A percentile compares a stretch with the other conserved stretches of the same genome.
These are phyloP conservation scores for Zaprionus obscuricornis DNA, from an alignment of 2,888 invertebrate genomes.

Conservation along the genomic window DNA sequence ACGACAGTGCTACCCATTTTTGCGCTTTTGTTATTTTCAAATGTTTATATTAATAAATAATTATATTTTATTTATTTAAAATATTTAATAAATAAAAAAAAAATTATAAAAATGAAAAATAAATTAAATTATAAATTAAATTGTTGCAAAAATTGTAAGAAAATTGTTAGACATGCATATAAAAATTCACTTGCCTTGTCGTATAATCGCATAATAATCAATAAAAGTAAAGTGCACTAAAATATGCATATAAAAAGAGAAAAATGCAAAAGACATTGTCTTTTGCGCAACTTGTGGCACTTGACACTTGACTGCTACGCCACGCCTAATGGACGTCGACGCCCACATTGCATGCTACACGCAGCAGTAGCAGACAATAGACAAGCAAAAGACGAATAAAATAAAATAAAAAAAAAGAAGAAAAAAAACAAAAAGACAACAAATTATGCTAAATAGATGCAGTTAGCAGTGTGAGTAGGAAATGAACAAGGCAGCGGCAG, in stretches of 20 bases:
- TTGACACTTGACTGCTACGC: slow-evolving; percentile 49
- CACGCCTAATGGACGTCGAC: too few relatives aligned
- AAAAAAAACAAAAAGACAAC: slow-evolving; percentile 48
- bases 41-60: too few relatives aligned
- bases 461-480: slow-evolving; percentile 45
- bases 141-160: too few relatives aligned
- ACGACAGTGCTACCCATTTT: too few relatives aligned
- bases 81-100: too few relatives aligned
- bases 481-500: too few relatives aligned
- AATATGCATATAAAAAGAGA: not conserved
- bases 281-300: slow-evolving; percentile 42
- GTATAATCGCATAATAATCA: slow-evolving; percentile 16
- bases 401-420: slow-evolving; percentile 24
- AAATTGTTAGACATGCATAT: too few relatives aligned
- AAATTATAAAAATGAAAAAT: too few relatives aligned
- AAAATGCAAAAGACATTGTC: slow-evolving; percentile 53
- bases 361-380: slow-evolving; percentile 27
- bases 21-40: too few relatives aligned
- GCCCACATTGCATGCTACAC: slow-evolving; percentile 15
- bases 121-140: too few relatives aligned
- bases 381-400: not conserved
- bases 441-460: slow-evolving; percentile 76
- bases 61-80: too few relatives aligned
- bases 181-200: slow-evolving; percentile 18
- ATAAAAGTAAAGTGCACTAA: slow-evolving; percentile 23